Evolutionary conservation across 2,888 invertebrate genomes (phyloP), one percentile per base, ranked within the genome.

Genomic region (Platynereis dumerilii): DNA sequence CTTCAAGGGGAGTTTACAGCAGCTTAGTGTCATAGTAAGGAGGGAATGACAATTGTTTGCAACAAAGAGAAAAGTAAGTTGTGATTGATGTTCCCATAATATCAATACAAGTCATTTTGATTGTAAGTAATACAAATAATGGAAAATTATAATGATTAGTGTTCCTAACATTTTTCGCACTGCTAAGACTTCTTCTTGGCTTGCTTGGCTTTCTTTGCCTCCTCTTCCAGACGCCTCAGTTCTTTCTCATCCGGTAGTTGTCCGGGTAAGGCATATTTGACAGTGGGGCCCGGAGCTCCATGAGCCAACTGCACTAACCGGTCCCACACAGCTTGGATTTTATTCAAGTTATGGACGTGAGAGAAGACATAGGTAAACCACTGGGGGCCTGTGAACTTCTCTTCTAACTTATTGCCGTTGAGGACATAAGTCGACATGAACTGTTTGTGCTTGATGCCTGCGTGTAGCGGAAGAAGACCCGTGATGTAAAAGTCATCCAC

Each of bases 401-500:
- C 75, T 63, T 77, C 72, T 0, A 77, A 79, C 44, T 75, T 66
- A 27, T 70, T 69, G 2, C 77, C 77, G 64, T 81, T 77, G 10
- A 83, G 72, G n/a, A 79, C 74, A 66, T 82, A 83, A 28, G 76
- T 75, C 12, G 75, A 72, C 73, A 80, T 80, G 52, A 79, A 74
- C 57, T 78, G 74, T 53, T 70, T 73, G 62, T 82, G 80, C 55
- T 72, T 73, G 20, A 81, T 60, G 17, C 74, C 73, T 17, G 78
- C 63, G 22, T 71, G 72, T 52, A 77, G 72, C 0, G 78, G 76
- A 26, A 94, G 83, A 58, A 93, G 86, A 1, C 95, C 95, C 0
- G 94, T 95, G 0, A 96, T 85, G 80, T 90, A 91, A 56, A 92
- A 90, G 80, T 96, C 95, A 79, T 96, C 95, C 67, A 96, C 93